phyloP scores from a whole-genome alignment of 2,797 vertebrate genomes.

The Siniperca scherzeri region DNA sequence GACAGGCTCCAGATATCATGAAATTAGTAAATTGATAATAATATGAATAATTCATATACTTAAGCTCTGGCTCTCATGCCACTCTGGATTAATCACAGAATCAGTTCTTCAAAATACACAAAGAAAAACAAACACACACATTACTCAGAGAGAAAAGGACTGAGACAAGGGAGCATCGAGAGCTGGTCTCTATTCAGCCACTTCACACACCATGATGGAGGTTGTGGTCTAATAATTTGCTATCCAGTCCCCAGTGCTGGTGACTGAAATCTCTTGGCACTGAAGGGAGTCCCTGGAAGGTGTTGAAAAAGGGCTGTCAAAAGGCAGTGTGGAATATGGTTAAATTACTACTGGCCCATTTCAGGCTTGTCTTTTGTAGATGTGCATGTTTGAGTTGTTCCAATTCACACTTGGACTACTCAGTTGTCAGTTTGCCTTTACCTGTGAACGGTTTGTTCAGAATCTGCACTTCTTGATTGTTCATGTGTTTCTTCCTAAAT shows the following conservation, averaged over 20 bases:
- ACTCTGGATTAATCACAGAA: constrained; percentile 64
- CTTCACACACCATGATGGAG: constrained; percentile 66
- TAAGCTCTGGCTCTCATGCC: constrained; percentile 51
- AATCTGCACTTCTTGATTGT: not conserved
- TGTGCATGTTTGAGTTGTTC: constrained; percentile 39
- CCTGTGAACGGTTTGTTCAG: not conserved
- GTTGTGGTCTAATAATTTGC: constrained; percentile 71
- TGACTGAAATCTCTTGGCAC: constrained; percentile 64
- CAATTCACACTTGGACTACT: constrained; percentile 25
- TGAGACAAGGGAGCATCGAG: constrained; percentile 37
- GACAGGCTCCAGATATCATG: constrained; percentile 40
- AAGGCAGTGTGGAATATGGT: constrained; percentile 46
- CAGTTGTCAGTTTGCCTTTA: not conserved
- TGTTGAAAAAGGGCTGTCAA: constrained; percentile 47
- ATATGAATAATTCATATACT: constrained; percentile 67
- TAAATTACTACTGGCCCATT: constrained; percentile 55
- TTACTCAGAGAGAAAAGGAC: constrained; percentile 44
- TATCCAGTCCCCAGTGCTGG: constrained; percentile 52
- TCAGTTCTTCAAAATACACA: constrained; percentile 45
- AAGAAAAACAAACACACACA: constrained; percentile 61
- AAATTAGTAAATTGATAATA: constrained; percentile 58
- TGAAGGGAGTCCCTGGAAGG: constrained; percentile 52
- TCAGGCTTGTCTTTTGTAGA: constrained; percentile 39
- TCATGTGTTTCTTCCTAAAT: not conserved
- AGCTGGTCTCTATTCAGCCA: constrained; percentile 52